phyloP scores from a whole-genome alignment of 2,888 invertebrate genomes.

The Ectropis crepuscularia region DNA sequence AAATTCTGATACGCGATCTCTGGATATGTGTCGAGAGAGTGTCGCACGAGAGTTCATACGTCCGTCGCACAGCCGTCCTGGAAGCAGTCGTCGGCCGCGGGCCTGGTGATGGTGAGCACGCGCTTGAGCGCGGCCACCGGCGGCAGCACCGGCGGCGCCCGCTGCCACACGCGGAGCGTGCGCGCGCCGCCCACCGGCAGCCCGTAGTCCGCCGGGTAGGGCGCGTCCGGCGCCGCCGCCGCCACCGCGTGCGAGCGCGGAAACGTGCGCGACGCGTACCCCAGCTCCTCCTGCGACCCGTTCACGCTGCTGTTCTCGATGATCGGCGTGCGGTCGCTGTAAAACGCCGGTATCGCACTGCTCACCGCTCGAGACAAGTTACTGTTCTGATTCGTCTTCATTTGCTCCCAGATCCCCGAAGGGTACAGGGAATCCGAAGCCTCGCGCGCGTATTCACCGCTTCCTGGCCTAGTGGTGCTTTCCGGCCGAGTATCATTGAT shows the following conservation, averaged over 20 bases:
- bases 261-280: conserved; percentile 86
- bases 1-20: conserved; percentile 58
- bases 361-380: conserved; percentile 85
- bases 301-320: conserved; percentile 86
- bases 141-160: conserved; percentile 93
- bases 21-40: conserved; percentile 57
- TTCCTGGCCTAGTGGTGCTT: conserved; percentile 85
- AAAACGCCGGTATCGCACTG: conserved; percentile 85
- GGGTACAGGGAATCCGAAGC: conserved; percentile 91
- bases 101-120: conserved; percentile 92
- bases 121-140: conserved; percentile 94
- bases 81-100: conserved; percentile 95
- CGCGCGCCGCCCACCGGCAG: conserved; percentile 89
- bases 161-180: conserved; percentile 94
- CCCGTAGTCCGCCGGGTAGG: conserved; percentile 92
- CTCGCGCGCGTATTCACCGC: conserved; percentile 92
- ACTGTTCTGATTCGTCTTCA: conserved; percentile 77
- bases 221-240: conserved; percentile 65
- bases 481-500: conserved; percentile 92
- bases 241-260: conserved; percentile 79
- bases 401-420: conserved; percentile 91
- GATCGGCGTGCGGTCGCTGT: conserved; percentile 91
- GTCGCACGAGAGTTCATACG: conserved; percentile 84
- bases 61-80: conserved; percentile 97
- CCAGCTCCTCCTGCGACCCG: conserved; percentile 85